Conservation (phyloP, 2,113 vertebrate species). For the Menura novaehollandiae region DNA sequence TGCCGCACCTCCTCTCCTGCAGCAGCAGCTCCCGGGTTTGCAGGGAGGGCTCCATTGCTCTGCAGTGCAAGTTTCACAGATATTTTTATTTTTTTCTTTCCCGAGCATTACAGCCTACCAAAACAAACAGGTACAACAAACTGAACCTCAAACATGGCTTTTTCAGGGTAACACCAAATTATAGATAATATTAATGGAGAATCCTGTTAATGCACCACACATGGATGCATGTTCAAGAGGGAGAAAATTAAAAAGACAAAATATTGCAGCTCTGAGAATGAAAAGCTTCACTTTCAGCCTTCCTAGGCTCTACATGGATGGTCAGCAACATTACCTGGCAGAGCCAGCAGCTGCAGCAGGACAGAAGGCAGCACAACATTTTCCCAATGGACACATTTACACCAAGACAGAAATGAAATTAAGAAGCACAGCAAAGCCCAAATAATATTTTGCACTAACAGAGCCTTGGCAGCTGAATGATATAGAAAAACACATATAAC, state of each 20-base stretch:
- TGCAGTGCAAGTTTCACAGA: background rate
- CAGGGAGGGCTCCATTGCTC: background rate
- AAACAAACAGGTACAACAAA: background rate
- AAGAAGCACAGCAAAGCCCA: background rate
- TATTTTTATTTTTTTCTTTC: background rate
- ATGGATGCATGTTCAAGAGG: background rate
- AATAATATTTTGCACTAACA: background rate
- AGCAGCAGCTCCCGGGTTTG: background rate
- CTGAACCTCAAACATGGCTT: background rate
- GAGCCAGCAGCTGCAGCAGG: background rate
- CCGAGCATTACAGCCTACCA: background rate
- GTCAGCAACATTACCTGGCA: background rate
- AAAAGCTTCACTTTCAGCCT: background rate
- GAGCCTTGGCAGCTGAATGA: background rate
- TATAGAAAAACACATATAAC: fast-evolving
- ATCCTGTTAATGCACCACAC: background rate
- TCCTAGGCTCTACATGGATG: background rate
- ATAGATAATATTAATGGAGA: background rate
- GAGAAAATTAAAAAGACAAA: background rate
- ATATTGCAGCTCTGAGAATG: background rate
- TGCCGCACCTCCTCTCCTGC: background rate
- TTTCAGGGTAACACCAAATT: background rate
- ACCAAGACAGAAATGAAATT: background rate
- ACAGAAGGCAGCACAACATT: background rate
- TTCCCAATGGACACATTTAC: background rate